Conservation (phyloP, 2,888 invertebrate species). For the Andricus quercusramuli region DNA sequence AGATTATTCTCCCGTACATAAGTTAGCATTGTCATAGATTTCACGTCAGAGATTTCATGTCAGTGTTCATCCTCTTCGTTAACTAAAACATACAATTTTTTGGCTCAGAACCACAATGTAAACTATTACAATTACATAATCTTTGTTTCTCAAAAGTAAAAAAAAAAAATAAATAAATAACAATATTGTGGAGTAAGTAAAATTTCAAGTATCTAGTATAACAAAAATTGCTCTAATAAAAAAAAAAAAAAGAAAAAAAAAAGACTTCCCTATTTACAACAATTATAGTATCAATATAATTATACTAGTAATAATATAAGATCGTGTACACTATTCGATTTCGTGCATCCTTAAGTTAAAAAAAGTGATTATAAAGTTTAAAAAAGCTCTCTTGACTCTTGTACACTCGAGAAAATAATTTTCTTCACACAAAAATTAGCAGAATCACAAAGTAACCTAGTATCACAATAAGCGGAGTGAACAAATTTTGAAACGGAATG, state of each 20-base stretch:
- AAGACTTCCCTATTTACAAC: slow-evolving; percentile 42
- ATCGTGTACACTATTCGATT: slow-evolving; percentile 52
- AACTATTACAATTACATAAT: slow-evolving; percentile 33
- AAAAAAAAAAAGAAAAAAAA: slow-evolving; percentile 54
- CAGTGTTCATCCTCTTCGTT: slow-evolving; percentile 53
- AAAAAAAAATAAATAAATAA: slow-evolving; percentile 46
- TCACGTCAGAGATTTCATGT: slow-evolving; percentile 73
- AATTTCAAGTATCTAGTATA: slow-evolving; percentile 51
- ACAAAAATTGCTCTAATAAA: slow-evolving; percentile 65
- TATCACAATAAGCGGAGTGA: slow-evolving; percentile 74
- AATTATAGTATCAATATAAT: slow-evolving; percentile 40
- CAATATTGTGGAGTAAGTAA: slow-evolving; percentile 36
- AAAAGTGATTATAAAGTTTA: slow-evolving; percentile 52
- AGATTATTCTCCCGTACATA: slow-evolving; percentile 65
- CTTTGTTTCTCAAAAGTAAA: slow-evolving; percentile 38
- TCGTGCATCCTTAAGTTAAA: slow-evolving; percentile 31
- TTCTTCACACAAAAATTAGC: slow-evolving; percentile 63
- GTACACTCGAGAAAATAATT: slow-evolving; percentile 48
- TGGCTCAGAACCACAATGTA: slow-evolving; percentile 36
- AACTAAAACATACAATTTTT: slow-evolving; percentile 29
- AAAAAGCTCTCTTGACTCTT: slow-evolving; percentile 52
- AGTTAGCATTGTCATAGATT: slow-evolving; percentile 66
- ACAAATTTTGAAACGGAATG: slow-evolving; percentile 73
- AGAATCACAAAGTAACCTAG: slow-evolving; percentile 72
- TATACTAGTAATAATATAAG: slow-evolving; percentile 46